These are phyloP conservation scores for Notolabrus celidotus DNA, from an alignment of 2,797 vertebrate species.

Conservation along the genomic window DNA sequence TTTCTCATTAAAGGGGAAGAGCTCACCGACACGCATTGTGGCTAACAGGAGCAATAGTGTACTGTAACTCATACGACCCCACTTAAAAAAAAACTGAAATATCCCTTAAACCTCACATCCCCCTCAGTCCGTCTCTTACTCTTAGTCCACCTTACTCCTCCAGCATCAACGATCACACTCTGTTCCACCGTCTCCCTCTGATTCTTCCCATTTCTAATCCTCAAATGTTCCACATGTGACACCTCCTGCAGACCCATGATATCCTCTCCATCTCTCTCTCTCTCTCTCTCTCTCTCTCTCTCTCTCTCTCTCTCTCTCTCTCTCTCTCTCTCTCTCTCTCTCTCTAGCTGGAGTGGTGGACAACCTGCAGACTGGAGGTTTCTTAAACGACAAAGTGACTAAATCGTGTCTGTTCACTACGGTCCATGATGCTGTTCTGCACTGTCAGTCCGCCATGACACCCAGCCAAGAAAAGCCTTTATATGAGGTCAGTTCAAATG, in stretches of 20 bases:
- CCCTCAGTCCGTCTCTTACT: not conserved
- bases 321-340: not conserved
- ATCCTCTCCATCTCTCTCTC: not conserved
- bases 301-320: not conserved
- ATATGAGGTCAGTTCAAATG: not conserved
- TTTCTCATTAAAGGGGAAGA: too few species aligned
- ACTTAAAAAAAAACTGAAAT: too few species aligned
- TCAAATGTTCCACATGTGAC: accelerated
- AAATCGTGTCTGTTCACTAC: conserved; percentile 90
- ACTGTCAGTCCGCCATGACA: conserved; percentile 64
- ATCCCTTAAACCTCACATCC: not conserved
- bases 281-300: not conserved
- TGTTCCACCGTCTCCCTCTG: not conserved
- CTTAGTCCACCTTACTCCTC: not conserved
- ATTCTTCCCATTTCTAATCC: not conserved
- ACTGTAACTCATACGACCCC: too few species aligned
- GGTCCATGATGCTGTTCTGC: conserved; percentile 88
- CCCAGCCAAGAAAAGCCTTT: conserved; percentile 18
- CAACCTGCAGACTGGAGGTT: conserved; percentile 88
- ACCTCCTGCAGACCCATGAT: not conserved
- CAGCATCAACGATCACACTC: not conserved
- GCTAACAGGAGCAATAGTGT: too few species aligned
- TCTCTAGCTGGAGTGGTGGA: conserved; percentile 80
- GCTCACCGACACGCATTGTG: too few species aligned
- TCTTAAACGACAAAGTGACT: conserved; percentile 89